Percentiles rank a stretch among this genome's conserved stretches.
Conservation (phyloP, 2,888 invertebrate genomes). For the Andrena bicolor region DNA sequence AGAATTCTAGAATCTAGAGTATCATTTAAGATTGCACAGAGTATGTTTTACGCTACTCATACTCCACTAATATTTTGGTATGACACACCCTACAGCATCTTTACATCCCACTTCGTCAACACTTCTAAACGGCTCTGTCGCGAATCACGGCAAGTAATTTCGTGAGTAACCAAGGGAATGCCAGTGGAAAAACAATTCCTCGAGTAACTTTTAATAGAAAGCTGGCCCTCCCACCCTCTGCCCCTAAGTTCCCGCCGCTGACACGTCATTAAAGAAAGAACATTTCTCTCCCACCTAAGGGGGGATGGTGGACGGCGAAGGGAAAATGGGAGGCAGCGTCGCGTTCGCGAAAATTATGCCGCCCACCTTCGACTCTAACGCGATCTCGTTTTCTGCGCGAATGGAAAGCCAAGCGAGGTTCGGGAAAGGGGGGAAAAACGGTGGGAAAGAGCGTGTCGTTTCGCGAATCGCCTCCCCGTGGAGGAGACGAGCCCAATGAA, state of each 20-base stretch:
- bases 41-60: background rate
- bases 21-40: too few species aligned
- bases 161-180: background rate
- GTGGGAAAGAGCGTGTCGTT: constrained; percentile 58
- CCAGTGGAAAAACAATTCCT: constrained; percentile 40
- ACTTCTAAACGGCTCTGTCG: constrained; percentile 8
- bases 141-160: constrained; percentile 28
- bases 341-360: constrained; percentile 63
- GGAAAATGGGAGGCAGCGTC: background rate
- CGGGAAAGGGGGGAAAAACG: constrained; percentile 19
- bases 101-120: background rate
- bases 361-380: constrained; percentile 50
- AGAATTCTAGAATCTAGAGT: too few species aligned
- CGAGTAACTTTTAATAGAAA: constrained; percentile 59
- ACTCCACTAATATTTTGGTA: background rate
- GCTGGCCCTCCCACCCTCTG: constrained; percentile 7
- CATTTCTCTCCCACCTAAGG: constrained; percentile 40
- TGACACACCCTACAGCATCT: background rate
- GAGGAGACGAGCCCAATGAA: constrained; percentile 47
- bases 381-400: constrained; percentile 70
- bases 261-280: constrained; percentile 64
- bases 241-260: constrained; percentile 41
- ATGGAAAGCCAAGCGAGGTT: constrained; percentile 60
- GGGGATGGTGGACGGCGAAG: background rate
- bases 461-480: constrained; percentile 24